A percentile compares a stretch with the other conserved stretches of the same genome.
These are phyloP conservation scores for Drosophila rellima DNA, from an alignment of 2,888 invertebrate genomes.

Conservation along the genomic window DNA sequence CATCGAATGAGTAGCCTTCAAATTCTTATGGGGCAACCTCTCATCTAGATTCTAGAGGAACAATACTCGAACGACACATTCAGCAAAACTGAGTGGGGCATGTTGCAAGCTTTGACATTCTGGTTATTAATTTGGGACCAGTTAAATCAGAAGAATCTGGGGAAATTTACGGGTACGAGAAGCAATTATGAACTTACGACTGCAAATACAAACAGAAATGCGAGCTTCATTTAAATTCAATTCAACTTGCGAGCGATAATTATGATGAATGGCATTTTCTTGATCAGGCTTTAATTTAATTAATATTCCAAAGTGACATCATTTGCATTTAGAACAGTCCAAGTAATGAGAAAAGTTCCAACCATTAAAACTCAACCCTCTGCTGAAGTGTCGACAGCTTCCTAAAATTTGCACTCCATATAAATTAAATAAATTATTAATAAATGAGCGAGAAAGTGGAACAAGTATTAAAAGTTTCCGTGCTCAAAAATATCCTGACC, in stretches of 20 bases:
- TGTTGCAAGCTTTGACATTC: constrained; percentile 24
- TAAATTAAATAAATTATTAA: constrained; percentile 1
- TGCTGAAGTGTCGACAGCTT: constrained; percentile 11
- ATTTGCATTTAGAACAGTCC: constrained; percentile 67
- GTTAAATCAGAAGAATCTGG: constrained; percentile 3
- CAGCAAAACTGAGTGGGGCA: constrained; percentile 18
- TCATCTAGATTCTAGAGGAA: constrained; percentile 1
- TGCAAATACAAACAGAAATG: constrained; percentile 3
- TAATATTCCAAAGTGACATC: constrained; percentile 65
- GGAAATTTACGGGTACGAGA: background rate
- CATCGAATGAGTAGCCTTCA: constrained; percentile 2
- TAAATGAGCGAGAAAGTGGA: background rate
- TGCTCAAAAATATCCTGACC: background rate
- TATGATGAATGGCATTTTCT: constrained; percentile 53
- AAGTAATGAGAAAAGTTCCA: constrained; percentile 72
- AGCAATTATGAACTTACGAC: background rate
- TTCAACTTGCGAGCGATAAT: constrained; percentile 40
- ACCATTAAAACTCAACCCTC: constrained; percentile 55
- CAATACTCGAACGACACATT: constrained; percentile 3
- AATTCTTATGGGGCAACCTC: background rate
- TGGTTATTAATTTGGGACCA: constrained; percentile 38
- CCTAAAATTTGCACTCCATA: background rate
- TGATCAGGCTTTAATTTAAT: constrained; percentile 54
- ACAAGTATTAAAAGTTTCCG: background rate
- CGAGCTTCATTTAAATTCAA: constrained; percentile 16